These are phyloP conservation scores for Brassicogethes aeneus DNA, from an alignment of 2,888 invertebrate species.

Conservation along the genomic window DNA sequence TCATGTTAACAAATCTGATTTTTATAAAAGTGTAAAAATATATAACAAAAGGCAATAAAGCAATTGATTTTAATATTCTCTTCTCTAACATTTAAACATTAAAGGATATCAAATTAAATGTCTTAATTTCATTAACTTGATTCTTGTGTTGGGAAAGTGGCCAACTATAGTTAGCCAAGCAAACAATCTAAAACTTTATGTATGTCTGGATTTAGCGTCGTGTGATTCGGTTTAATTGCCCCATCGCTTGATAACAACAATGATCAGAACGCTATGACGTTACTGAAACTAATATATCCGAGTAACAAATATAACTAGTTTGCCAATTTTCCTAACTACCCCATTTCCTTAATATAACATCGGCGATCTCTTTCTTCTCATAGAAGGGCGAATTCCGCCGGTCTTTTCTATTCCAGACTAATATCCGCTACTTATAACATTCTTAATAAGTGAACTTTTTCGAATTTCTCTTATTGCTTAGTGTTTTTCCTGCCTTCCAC, in stretches of 20 bases:
- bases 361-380: constrained; percentile 19
- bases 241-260: constrained; percentile 17
- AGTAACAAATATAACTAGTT: constrained; percentile 36
- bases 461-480: constrained; percentile 32
- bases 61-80: too few species aligned
- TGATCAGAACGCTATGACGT: constrained; percentile 20
- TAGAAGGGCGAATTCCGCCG: constrained; percentile 12
- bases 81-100: too few species aligned
- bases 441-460: constrained; percentile 39
- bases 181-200: background rate
- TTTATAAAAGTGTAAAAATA: too few species aligned
- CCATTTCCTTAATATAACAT: constrained; percentile 37
- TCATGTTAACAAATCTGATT: too few species aligned
- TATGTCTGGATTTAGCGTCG: background rate
- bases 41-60: too few species aligned
- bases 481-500: constrained; percentile 23
- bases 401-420: constrained; percentile 25
- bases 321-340: constrained; percentile 38
- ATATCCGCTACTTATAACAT: constrained; percentile 34
- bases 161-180: too few species aligned
- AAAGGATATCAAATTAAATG: too few species aligned
- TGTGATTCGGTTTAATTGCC: constrained; percentile 1
- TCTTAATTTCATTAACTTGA: too few species aligned
- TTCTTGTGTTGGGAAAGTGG: too few species aligned
- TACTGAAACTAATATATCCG: constrained; percentile 34